These are phyloP conservation scores for Ceyx melanurus DNA, from an alignment of 2,113 vertebrate genomes.

Conservation along the genomic window DNA sequence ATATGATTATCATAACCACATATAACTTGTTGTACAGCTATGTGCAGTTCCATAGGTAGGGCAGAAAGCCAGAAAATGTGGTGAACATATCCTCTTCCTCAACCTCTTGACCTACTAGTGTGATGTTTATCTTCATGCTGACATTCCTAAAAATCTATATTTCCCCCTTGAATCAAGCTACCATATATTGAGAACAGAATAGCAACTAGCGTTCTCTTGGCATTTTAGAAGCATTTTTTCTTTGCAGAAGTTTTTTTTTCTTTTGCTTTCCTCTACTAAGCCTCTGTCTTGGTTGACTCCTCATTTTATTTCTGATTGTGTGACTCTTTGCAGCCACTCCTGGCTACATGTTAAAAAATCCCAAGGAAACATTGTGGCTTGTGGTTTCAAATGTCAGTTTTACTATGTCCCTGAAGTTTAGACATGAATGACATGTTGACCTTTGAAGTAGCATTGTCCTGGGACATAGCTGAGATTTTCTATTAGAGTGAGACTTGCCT, in stretches of 20 bases:
- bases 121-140: constrained; percentile 72
- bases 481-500: constrained; percentile 37
- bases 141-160: constrained; percentile 67
- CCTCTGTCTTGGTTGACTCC: background rate
- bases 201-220: background rate
- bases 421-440: constrained; percentile 34
- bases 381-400: constrained; percentile 41
- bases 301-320: background rate
- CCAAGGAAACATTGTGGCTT: background rate
- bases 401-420: background rate
- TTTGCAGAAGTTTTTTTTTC: background rate
- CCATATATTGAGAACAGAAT: constrained; percentile 34
- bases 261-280: background rate
- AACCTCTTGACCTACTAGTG: constrained; percentile 51
- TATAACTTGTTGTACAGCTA: constrained; percentile 49
- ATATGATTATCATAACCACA: constrained; percentile 68
- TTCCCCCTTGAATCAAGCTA: constrained; percentile 61
- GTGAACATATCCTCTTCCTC: constrained; percentile 69
- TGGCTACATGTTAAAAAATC: background rate
- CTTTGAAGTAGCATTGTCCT: constrained; percentile 47
- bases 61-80: constrained; percentile 67
- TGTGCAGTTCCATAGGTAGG: constrained; percentile 39
- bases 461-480: constrained; percentile 42
- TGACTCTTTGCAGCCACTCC: background rate
- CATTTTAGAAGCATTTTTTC: background rate